Percentiles rank a stretch among this genome's conserved stretches.
Evolutionary conservation across 2,113 vertebrate species (phyloP).

Genomic region (Onychostruthus taczanowskii): DNA sequence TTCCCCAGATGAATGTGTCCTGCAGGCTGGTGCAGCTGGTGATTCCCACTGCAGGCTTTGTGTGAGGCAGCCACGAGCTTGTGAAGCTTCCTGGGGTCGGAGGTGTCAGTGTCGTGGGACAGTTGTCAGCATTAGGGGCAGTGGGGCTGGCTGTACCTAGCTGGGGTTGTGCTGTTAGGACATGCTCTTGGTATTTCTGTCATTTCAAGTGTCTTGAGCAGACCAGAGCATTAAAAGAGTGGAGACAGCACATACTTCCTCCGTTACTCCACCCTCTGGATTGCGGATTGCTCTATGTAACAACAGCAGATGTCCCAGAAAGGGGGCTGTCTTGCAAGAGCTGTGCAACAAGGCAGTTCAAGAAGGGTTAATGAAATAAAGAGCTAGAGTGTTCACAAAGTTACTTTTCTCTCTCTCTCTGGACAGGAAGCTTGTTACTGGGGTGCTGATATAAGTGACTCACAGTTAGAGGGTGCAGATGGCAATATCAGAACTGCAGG

Average conservation of each 20-base stretch:
- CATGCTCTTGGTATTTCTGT: neutral
- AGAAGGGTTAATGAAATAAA: neutral
- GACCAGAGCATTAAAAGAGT: neutral
- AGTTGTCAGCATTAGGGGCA: neutral
- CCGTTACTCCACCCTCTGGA: neutral
- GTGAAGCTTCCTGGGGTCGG: accelerated
- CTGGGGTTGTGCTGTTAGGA: neutral
- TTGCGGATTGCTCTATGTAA: neutral
- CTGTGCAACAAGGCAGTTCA: neutral
- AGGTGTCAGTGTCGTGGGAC: neutral
- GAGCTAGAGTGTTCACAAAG: neutral
- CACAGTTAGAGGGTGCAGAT: conserved; percentile 81
- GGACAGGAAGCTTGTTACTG: conserved; percentile 79
- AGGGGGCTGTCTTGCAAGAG: neutral
- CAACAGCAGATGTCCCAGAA: neutral
- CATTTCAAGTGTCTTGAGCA: neutral
- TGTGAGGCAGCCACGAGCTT: neutral
- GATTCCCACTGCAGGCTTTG: neutral
- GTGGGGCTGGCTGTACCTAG: neutral
- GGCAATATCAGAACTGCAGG: conserved; percentile 79
- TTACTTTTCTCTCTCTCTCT: neutral
- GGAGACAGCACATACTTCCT: neutral
- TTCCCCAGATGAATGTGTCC: neutral
- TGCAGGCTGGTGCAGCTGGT: neutral
- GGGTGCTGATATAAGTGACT: conserved; percentile 82